Evolutionary conservation across 2,888 invertebrate species (phyloP).

Genomic region (Sisyra terminalis): DNA sequence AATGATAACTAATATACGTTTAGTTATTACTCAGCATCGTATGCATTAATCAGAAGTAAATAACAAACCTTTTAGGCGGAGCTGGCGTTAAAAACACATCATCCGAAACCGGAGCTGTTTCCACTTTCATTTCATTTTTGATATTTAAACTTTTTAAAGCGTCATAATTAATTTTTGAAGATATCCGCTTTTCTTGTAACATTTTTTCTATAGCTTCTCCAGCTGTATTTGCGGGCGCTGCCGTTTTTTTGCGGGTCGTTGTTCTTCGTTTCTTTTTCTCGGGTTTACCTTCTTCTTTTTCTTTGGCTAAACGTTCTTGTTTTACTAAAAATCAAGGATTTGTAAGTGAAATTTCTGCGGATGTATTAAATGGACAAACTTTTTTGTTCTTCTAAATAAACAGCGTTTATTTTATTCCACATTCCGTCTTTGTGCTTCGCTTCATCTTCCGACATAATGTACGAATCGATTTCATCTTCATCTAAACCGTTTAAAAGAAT

Average conservation of each 20-base stretch:
- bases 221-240: slow-evolving; percentile 47
- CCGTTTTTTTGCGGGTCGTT: slow-evolving; percentile 40
- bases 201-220: slow-evolving; percentile 94
- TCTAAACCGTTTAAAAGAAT: slow-evolving; percentile 59
- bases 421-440: slow-evolving; percentile 60
- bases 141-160: slow-evolving; percentile 68
- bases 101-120: slow-evolving; percentile 11
- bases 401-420: slow-evolving; percentile 81
- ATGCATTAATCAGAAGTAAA: background rate
- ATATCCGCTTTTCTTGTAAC: slow-evolving; percentile 88
- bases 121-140: slow-evolving; percentile 21
- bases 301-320: slow-evolving; percentile 63
- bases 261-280: slow-evolving; percentile 54
- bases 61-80: background rate
- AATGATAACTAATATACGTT: too few relatives aligned
- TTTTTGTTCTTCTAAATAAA: slow-evolving; percentile 70
- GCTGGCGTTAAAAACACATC: slow-evolving; percentile 6
- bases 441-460: slow-evolving; percentile 72
- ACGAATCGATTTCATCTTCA: slow-evolving; percentile 77
- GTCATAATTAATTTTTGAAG: slow-evolving; percentile 95
- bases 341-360: background rate
- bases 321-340: slow-evolving; percentile 38
- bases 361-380: slow-evolving; percentile 23
- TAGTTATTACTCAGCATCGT: background rate
- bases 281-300: slow-evolving; percentile 75